Evolutionary conservation across 2,888 invertebrate species (phyloP).

Genomic region (Lissocephala sabroskyi): DNA sequence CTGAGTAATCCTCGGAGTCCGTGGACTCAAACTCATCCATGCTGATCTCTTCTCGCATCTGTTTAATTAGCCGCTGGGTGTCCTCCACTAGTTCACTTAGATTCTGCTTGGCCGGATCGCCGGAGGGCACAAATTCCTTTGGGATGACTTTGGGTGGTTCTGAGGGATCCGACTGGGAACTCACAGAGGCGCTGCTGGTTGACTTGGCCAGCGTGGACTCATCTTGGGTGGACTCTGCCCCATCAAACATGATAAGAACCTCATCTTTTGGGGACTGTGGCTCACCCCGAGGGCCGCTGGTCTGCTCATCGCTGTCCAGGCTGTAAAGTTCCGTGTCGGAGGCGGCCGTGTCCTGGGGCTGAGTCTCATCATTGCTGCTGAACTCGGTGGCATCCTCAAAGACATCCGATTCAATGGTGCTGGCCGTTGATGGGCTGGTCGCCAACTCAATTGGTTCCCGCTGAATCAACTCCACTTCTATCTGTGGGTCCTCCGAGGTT

Average conservation of each 20-base stretch:
- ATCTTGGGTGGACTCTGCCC: slow-evolving; percentile 14
- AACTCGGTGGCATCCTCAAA: slow-evolving; percentile 61
- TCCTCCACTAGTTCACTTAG: slow-evolving; percentile 76
- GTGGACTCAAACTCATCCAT: slow-evolving; percentile 73
- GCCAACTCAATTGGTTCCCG: not conserved
- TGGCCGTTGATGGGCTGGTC: not conserved
- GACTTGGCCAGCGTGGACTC: slow-evolving; percentile 29
- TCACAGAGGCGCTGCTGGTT: slow-evolving; percentile 44
- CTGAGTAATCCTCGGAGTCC: slow-evolving; percentile 73
- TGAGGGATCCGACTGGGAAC: slow-evolving; percentile 44
- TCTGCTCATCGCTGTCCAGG: slow-evolving; percentile 48
- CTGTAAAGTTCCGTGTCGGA: slow-evolving; percentile 60
- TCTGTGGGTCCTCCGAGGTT: not conserved
- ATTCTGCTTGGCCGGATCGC: slow-evolving; percentile 70
- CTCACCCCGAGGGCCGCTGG: slow-evolving; percentile 16
- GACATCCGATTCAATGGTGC: slow-evolving; percentile 29
- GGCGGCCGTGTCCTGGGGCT: slow-evolving; percentile 31
- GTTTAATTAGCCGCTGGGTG: slow-evolving; percentile 77
- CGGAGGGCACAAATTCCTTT: slow-evolving; percentile 65
- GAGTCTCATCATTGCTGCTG: slow-evolving; percentile 42
- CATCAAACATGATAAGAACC: slow-evolving; percentile 36
- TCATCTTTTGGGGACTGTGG: slow-evolving; percentile 44
- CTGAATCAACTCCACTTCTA: not conserved
- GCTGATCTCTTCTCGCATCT: slow-evolving; percentile 79
- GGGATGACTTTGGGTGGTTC: slow-evolving; percentile 33